Evolutionary conservation across 2,113 vertebrate genomes (phyloP).

Genomic region (Sphaerodactylus townsendi): DNA sequence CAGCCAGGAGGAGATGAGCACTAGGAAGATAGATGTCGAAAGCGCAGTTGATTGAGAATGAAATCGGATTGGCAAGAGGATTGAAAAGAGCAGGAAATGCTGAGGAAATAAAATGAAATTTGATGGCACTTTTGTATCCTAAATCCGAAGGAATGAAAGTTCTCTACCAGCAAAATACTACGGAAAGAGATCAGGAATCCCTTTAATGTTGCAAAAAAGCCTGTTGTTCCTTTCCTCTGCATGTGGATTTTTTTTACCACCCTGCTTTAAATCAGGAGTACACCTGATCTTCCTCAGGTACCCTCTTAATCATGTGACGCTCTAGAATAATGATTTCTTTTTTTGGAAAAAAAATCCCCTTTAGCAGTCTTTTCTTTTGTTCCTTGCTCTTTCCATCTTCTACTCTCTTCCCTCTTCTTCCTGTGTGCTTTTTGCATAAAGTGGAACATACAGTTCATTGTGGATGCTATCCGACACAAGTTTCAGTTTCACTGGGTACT

Average conservation of each 20-base stretch:
- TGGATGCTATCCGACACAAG: no score
- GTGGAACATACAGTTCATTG: neutral
- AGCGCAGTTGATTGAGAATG: neutral
- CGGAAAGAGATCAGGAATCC: neutral
- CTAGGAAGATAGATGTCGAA: neutral
- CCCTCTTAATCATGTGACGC: neutral
- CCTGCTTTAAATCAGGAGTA: neutral
- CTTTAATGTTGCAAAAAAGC: neutral
- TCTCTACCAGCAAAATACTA: constrained; percentile 4
- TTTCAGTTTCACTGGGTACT: no score
- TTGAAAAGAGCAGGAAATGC: neutral
- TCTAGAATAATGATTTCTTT: neutral
- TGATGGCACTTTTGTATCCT: neutral
- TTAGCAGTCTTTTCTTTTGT: neutral
- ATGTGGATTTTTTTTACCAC: neutral
- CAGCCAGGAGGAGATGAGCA: neutral
- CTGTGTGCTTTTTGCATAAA: neutral
- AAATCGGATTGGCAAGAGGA: constrained; percentile 6
- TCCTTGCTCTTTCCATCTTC: neutral
- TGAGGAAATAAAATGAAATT: constrained; percentile 2
- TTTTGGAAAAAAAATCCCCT: neutral
- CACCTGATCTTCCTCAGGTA: neutral
- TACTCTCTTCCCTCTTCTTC: neutral
- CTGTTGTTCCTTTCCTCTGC: neutral
- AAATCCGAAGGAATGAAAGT: neutral